Evolutionary conservation across 2,888 invertebrate species (phyloP), one percentile per base, ranked within the genome.

Genomic region (Trisateles emortualis): DNA sequence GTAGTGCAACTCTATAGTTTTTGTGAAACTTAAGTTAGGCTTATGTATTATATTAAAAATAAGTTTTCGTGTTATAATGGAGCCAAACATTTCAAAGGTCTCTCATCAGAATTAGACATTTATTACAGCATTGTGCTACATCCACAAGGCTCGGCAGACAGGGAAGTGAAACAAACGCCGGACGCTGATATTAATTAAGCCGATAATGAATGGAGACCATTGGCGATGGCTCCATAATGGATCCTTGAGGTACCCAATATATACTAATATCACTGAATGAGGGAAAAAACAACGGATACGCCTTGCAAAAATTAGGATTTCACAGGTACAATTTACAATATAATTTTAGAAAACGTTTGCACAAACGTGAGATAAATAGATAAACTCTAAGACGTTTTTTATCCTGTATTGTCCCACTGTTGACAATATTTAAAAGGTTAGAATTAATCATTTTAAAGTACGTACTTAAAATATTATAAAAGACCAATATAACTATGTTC

Each of bases 111-210:
- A 80, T 80, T 81, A 85, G 84, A 87, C 86, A 81, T 90, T 88
- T 88, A 90, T 87, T 85, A 81, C 84, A 83, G 87, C 81, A 89
- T 91, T 90, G 90, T 90, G 81, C 81, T 76, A 74, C 78, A 79
- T 72, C 72, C 73, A 72, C 85, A 85, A 88, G 87, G 85, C 79
- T 79, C 75, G 59, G 51, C 71, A 68, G 73, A 88, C 83, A 68
- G 85, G 92, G 92, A 92, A 92, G 86, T 81, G 68, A 81, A 82
- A 92, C 92, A 92, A 92, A 91, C 84, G 82, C 83, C 91, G 91
- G 92, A 92, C 80, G 84, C 80, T 63, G 73, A 85, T 87, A 89
- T 87, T 88, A 88, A 89, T 87, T 86, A 84, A 84, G 77, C 78
- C 84, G 83, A 87, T 86, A 83, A 85, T 86, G 79, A 82, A 78